Conservation (phyloP, 30 jellyfish, hydroid and myxozoan species). For the Nemopilema nomurai region DNA sequence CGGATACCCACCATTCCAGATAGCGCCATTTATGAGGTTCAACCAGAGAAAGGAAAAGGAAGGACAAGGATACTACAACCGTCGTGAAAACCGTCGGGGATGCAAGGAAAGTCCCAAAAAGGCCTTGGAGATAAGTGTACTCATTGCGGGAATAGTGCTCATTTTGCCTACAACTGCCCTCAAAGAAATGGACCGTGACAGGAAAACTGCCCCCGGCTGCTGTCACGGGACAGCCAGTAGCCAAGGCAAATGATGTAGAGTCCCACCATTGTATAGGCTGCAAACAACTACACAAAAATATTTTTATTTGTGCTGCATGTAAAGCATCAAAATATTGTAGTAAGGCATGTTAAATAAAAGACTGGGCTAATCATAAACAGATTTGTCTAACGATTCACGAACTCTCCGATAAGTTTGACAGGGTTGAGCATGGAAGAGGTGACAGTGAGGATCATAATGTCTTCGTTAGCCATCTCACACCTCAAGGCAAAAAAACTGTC, state of each 20-base stretch:
- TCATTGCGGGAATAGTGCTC: slow-evolving; percentile 19
- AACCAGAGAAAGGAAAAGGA: slow-evolving; percentile 29
- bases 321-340: background rate
- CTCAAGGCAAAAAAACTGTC: background rate
- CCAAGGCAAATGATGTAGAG: slow-evolving; percentile 4
- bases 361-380: slow-evolving; percentile 25
- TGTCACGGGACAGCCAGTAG: slow-evolving; percentile 58
- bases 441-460: background rate
- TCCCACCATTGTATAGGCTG: slow-evolving; percentile 20
- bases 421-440: background rate
- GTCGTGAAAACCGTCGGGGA: too few species aligned
- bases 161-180: slow-evolving; percentile 9
- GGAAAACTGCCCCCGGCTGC: slow-evolving; percentile 65
- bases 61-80: slow-evolving; percentile 26
- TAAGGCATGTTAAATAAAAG: slow-evolving; percentile 13
- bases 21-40: slow-evolving; percentile 27
- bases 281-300: slow-evolving; percentile 4
- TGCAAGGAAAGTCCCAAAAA: too few species aligned
- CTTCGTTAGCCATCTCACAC: background rate
- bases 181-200: too few species aligned
- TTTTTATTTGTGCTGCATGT: slow-evolving; percentile 36
- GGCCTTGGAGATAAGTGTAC: too few species aligned
- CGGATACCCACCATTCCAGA: slow-evolving; percentile 1
- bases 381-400: background rate
- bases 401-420: background rate